Percentiles rank a stretch among this genome's conserved stretches.
These are phyloP conservation scores for Saxidomus purpurata DNA, from an alignment of 1,140 invertebrate genomes.

Conservation along the genomic window DNA sequence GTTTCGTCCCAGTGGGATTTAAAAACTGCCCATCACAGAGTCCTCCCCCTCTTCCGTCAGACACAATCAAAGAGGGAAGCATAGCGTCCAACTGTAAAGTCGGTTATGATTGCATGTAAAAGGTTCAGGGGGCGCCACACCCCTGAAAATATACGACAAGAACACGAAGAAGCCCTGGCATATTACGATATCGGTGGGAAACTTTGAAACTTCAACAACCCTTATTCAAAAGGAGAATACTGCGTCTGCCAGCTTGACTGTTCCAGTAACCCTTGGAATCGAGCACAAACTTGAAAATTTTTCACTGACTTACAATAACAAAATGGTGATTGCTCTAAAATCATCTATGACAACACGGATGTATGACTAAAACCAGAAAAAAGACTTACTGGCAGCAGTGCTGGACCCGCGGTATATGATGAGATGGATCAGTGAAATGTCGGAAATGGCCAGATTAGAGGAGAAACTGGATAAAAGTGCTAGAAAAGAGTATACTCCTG, in stretches of 20 bases:
- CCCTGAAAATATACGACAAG: constrained; percentile 43
- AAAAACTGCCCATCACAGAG: too few species aligned
- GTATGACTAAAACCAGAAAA: background rate
- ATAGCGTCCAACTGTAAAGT: too few species aligned
- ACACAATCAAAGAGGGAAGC: too few species aligned
- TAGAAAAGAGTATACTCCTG: too few species aligned
- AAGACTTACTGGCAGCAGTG: constrained; percentile 19
- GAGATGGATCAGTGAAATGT: background rate
- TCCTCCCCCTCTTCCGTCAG: too few species aligned
- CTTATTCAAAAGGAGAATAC: constrained; percentile 32
- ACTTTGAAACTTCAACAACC: constrained; percentile 51
- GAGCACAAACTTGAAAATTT: constrained; percentile 30
- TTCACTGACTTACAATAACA: constrained; percentile 34
- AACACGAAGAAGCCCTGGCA: constrained; percentile 55
- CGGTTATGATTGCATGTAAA: too few species aligned
- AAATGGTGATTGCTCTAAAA: background rate
- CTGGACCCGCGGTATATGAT: constrained; percentile 59
- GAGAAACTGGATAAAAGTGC: too few species aligned
- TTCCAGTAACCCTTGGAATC: constrained; percentile 31
- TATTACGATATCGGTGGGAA: constrained; percentile 35
- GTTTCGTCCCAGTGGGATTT: too few species aligned
- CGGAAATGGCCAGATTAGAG: too few species aligned
- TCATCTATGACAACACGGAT: constrained; percentile 18
- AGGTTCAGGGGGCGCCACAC: background rate
- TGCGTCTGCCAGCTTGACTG: constrained; percentile 42